A percentile compares a stretch with the other conserved stretches of the same genome.
Evolutionary conservation across 1,140 invertebrate species (phyloP).

Genomic region (Lanistes nyassanus): DNA sequence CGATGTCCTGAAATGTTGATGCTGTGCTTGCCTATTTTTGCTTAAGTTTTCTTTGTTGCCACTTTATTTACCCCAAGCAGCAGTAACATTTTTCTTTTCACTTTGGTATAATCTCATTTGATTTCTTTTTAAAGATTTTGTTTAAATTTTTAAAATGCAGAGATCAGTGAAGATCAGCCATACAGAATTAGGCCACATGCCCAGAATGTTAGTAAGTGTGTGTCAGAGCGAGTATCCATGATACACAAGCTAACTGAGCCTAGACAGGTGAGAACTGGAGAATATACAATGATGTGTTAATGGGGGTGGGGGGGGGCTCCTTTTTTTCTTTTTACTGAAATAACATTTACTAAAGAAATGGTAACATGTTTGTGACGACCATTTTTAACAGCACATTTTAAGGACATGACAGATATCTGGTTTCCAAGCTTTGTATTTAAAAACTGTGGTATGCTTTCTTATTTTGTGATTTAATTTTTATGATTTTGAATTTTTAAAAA

Average conservation of each 20-base stretch:
- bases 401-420: neutral
- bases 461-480: neutral
- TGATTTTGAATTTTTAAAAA: too few relatives aligned
- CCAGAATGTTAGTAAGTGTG: conserved; percentile 60
- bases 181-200: conserved; percentile 35
- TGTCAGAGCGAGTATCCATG: conserved; percentile 58
- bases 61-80: too few relatives aligned
- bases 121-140: too few relatives aligned
- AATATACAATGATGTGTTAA: neutral
- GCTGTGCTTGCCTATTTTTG: too few relatives aligned
- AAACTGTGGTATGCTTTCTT: neutral
- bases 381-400: neutral
- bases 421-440: neutral
- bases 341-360: neutral
- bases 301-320: neutral
- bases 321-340: neutral
- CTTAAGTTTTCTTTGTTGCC: too few relatives aligned
- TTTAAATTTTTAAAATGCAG: neutral
- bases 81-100: too few relatives aligned
- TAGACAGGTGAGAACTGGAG: conserved; percentile 37
- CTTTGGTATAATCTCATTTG: neutral
- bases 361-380: neutral
- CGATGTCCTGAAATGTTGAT: too few relatives aligned
- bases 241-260: conserved; percentile 57
- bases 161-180: conserved; percentile 5